Evolutionary conservation across 1,140 invertebrate genomes (phyloP).

Genomic region (Odontomachus brunneus): DNA sequence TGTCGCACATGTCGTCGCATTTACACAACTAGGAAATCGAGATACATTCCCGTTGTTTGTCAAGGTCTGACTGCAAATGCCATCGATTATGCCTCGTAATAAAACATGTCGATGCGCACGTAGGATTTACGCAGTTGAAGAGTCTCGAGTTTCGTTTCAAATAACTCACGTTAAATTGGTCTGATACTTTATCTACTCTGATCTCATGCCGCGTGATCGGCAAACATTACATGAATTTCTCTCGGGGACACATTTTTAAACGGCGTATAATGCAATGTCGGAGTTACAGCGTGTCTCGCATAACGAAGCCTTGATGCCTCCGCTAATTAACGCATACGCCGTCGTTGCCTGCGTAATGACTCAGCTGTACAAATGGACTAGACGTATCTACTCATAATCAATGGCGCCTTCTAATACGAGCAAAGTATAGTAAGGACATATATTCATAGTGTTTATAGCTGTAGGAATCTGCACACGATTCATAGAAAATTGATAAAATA

Average conservation of each 20-base stretch:
- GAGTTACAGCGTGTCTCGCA: slow-evolving; percentile 21
- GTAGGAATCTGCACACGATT: not conserved
- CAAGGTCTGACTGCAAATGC: not conserved
- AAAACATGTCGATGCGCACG: not conserved
- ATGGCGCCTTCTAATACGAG: not conserved
- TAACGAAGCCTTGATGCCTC: slow-evolving; percentile 75
- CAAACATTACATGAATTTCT: not conserved
- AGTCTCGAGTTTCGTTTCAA: not conserved
- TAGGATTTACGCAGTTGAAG: slow-evolving; percentile 22
- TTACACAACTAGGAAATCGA: not conserved
- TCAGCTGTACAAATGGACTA: slow-evolving; percentile 78
- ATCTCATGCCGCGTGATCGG: not conserved
- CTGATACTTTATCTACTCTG: not conserved
- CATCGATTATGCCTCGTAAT: not conserved
- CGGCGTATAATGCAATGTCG: not conserved
- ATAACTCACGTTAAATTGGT: not conserved
- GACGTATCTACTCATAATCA: slow-evolving; percentile 28
- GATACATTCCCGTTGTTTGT: slow-evolving; percentile 6
- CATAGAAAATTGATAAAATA: not conserved
- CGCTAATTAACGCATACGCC: slow-evolving; percentile 74
- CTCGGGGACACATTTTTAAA: slow-evolving; percentile 14
- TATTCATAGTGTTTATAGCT: not conserved
- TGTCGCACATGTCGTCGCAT: not conserved
- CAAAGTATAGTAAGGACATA: slow-evolving; percentile 1
- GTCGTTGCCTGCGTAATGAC: slow-evolving; percentile 68